Evolutionary conservation across 1,140 invertebrate genomes (phyloP), one percentile per base, ranked within the genome.

Genomic region (Pentalonia nigronervosa): DNA sequence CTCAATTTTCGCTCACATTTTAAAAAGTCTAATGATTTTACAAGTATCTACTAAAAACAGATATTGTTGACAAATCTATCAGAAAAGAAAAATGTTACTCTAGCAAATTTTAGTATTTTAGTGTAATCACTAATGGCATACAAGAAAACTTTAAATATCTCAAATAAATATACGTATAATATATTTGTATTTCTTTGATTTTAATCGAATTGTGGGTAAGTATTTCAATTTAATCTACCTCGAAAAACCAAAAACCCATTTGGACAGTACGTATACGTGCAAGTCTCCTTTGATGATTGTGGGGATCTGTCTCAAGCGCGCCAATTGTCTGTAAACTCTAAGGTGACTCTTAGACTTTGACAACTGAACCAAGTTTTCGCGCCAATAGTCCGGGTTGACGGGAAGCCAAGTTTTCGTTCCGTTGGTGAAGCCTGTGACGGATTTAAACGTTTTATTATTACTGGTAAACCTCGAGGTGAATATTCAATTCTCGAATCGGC

Each of bases 371-470:
- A 96, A 95, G 94, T 97, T 97, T 45, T 95, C 94, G 0, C 94
- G 94, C 25, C 94, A 81, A 20, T 76, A 97, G 93, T 96, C 95
- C 4, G 95, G 94, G 94, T 96, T 95, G 2, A 97, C 94, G 1
- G 97, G 97, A 21, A 98, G 94, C 97, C 97, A 98, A 0, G 97
- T 96, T 36, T 60, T 48, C 0, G 95, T 94, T 25, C 95, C 96
- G 0, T 95, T 95, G 0, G 96, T 96, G 94, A 97, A 97, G 94
- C 96, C 96, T 96, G 90, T 17, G 14, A 67, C 1, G 41, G 45
- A 81, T 2, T 34, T 34, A 89, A 89, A 87, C 6, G 30, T n/a
- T 47, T 7, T 14, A 7, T 17, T 76, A 76, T 87, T 48, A 45
- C 21, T 7, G 3, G n/a, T n/a, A n/a, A n/a, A n/a, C n/a, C n/a